Base-by-base conservation (phyloP, 2,797 vertebrate species). In the Urosaurus nigricauda region DNA sequence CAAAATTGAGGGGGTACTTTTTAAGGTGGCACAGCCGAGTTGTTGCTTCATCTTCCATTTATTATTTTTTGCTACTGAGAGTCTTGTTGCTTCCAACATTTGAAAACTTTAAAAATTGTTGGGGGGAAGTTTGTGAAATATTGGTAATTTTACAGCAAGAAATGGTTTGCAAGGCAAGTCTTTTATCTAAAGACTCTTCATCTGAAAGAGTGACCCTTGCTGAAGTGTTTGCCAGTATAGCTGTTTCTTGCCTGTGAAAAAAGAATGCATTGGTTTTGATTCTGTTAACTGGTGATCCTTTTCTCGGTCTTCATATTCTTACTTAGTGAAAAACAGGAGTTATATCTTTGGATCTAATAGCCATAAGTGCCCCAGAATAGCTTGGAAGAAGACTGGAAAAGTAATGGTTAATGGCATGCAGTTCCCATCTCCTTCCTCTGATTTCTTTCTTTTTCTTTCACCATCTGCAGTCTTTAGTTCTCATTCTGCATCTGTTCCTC, bases 331-430 rank as follows among this genome's bases (percentile, higher is more conserved):
- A 96, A 96, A 6, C 92, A 73, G 96, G 96, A 97, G 96, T 97
- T 93, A 93, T 96, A 96, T 97, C 95, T 97, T 96, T 96, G 95
- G 93, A 93, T 95, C 95, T 93, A 95, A 96, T 97, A 82, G 94
- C 94, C 95, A 93, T 96, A 96, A 96, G 92, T 92, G 95, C 79
- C 94, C 93, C 95, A 96, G 94, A 95, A 91, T 92, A 93, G 94
- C 94, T 94, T 96, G 90, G 95, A 97, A 96, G 96, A 97, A 97
- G 97, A 97, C 96, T 96, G 96, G 97, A 96, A 97, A 97, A 97
- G 97, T 97, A 97, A 97, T 93, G 96, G 97, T 97, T 98, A 98
- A 97, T 97, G 97, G 97, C 97, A 97, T 97, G 97, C 97, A 97
- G 97, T 95, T 87, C 95, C 94, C 86, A 90, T 91, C 93, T 95